A percentile compares a stretch with the other conserved stretches of the same genome.
Conservation (phyloP, 2,113 vertebrate genomes). For the Pollimyrus isidori region DNA sequence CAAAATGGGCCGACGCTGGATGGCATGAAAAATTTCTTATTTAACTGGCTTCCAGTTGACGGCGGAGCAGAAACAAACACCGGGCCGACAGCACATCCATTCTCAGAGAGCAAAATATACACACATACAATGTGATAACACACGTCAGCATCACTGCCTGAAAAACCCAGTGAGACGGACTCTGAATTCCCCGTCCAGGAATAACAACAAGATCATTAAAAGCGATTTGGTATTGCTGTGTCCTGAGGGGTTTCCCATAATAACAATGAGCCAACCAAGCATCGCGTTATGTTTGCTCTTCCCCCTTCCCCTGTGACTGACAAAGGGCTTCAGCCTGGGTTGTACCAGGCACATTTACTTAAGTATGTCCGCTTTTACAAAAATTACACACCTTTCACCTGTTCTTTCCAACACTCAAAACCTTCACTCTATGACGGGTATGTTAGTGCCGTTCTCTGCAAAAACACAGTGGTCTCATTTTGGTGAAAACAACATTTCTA, state of each 20-base stretch:
- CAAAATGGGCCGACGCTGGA: neutral
- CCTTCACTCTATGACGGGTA: conserved; percentile 19
- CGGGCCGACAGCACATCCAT: neutral
- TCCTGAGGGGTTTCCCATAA: neutral
- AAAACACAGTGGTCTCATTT: conserved; percentile 23
- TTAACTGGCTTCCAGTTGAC: neutral
- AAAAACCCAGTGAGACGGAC: neutral
- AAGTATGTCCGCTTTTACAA: neutral
- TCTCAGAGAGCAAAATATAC: neutral
- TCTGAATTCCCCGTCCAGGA: neutral
- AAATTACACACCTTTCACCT: neutral
- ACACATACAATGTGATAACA: neutral
- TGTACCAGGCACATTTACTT: neutral
- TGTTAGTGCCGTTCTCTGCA: conserved; percentile 29
- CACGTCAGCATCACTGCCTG: conserved; percentile 33
- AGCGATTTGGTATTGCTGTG: neutral
- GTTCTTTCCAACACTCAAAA: neutral
- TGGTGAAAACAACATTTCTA: conserved; percentile 16
- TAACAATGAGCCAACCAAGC: neutral
- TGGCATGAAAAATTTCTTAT: neutral
- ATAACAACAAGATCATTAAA: neutral
- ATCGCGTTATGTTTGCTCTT: neutral
- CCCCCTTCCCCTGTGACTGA: neutral
- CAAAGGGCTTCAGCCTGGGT: neutral
- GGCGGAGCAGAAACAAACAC: neutral